Evolutionary conservation across 2,888 invertebrate genomes (phyloP), one percentile per base, ranked within the genome.

Genomic region (Rhamnusium bicolor): DNA sequence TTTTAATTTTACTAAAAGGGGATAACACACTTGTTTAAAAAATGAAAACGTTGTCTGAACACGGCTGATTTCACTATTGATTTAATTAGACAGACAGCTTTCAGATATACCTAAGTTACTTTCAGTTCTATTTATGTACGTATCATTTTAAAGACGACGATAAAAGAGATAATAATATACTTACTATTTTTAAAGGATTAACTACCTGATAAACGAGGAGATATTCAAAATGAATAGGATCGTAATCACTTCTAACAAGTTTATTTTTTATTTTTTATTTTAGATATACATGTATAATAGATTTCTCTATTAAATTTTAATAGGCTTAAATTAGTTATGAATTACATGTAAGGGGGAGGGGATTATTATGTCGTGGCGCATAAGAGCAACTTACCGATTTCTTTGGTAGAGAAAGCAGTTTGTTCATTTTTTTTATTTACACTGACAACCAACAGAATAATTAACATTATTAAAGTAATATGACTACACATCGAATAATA

Each of bases 41-140:
- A 78, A 78, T 70, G 68, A 72, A 79, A 75, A 71, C 73, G 69
- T 70, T 77, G 77, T 79, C 71, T 63, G 40, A 71, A 80, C 78
- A 82, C 75, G 81, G 72, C 73, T 76, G 76, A 77, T 79, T 81
- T 80, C 79, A 78, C 77, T 78, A 79, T 80, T 78, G 80, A 80
- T 82, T 80, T 81, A 82, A 82, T 82, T 81, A 81, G 78, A 78
- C 66, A 63, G 82, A 82, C 82, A 80, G 76, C 66, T 32, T 65
- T 32, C 21, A 67, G 67, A 56, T 67, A 56, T 24, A 56, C 54
- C 56, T 65, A 54, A 32, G 53, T 53, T 29, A 32, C 10, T 47
- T 51, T 51, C 53, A 32, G 56, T 29, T 27, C 56, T 56, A 56
- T 67, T 67, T 46, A 54, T 40, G 51, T 51, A 51, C 24, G 65